phyloP scores from a whole-genome alignment of 2,113 vertebrate genomes.

The Laticauda colubrina region DNA sequence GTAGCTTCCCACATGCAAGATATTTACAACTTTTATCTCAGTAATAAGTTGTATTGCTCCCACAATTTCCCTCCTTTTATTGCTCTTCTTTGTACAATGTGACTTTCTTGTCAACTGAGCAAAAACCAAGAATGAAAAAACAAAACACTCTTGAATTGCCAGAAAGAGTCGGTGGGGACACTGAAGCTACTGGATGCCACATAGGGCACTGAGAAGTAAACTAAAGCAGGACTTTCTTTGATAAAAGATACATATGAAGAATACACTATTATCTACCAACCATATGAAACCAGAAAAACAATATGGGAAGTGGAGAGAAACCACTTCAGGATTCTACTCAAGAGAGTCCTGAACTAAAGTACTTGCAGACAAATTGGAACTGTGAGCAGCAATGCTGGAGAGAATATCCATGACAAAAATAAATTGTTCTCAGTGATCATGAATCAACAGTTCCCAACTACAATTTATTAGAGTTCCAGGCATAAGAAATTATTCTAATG shows the following conservation, averaged over 20 bases:
- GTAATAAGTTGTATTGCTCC: neutral
- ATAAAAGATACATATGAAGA: neutral
- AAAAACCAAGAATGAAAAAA: neutral
- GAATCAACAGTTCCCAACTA: conserved; percentile 30
- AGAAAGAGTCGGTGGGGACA: neutral
- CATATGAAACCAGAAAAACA: neutral
- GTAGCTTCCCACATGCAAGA: neutral
- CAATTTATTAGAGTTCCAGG: conserved; percentile 40
- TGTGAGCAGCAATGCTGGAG: conserved; percentile 10
- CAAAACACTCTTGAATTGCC: neutral
- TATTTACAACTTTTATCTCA: neutral
- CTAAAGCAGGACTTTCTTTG: neutral
- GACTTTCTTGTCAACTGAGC: neutral
- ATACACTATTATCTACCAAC: neutral
- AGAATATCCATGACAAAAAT: conserved; percentile 12
- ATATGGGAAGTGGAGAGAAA: conserved; percentile 18
- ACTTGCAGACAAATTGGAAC: conserved; percentile 11
- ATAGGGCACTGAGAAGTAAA: neutral
- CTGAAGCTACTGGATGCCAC: neutral
- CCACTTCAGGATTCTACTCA: neutral
- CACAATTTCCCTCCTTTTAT: neutral
- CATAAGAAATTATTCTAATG: conserved; percentile 54
- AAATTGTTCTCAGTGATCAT: neutral
- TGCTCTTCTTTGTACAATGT: neutral
- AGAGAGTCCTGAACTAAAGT: conserved; percentile 14